Evolutionary conservation across 2,113 vertebrate species (phyloP).

Genomic region (Benitochromis conjunctus): DNA sequence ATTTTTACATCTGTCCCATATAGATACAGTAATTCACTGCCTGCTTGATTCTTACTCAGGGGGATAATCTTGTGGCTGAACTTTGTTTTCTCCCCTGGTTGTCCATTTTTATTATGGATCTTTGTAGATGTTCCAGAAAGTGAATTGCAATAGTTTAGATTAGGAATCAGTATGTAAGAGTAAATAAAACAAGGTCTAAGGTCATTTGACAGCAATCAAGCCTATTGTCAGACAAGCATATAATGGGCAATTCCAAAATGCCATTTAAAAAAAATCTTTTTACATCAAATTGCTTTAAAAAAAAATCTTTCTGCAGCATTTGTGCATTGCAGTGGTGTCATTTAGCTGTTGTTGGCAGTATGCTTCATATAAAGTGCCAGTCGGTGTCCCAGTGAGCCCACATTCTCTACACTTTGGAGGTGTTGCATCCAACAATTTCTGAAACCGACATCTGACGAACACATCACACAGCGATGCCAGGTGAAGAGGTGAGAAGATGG

Average conservation of each 20-base stretch:
- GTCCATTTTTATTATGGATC: not conserved
- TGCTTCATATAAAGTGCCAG: not conserved
- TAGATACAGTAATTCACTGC: not conserved
- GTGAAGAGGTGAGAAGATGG: not conserved
- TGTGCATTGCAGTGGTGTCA: not conserved
- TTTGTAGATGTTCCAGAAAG: not conserved
- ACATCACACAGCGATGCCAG: not conserved
- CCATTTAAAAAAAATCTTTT: not conserved
- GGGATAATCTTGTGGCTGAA: not conserved
- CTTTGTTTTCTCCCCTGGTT: not conserved
- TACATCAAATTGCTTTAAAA: not conserved
- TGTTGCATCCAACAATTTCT: not conserved
- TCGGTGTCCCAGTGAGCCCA: not conserved
- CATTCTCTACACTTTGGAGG: not conserved
- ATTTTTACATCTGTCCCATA: constrained; percentile 17
- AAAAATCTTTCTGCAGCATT: not conserved
- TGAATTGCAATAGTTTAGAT: not conserved
- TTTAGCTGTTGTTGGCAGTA: not conserved
- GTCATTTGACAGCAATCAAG: not conserved
- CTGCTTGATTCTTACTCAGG: not conserved
- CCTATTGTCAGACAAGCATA: not conserved
- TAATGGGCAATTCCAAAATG: not conserved
- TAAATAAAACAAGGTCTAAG: not conserved
- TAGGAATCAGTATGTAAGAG: not conserved
- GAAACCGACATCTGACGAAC: not conserved